Conservation (phyloP, 2,888 invertebrate species). For the Amblyjoppa fuscipennis region DNA sequence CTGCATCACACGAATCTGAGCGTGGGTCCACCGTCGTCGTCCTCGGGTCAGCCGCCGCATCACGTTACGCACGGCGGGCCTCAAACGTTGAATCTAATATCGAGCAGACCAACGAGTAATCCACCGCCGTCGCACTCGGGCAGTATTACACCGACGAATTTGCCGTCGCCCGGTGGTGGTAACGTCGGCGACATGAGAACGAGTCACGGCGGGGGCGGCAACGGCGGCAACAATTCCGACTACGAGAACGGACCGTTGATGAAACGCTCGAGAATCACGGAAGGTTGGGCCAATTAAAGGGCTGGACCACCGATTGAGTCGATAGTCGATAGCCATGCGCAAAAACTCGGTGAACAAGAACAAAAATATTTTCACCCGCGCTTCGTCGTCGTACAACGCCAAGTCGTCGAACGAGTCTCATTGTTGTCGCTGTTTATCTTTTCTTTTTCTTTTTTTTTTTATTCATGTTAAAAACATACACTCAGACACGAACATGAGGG, state of each 20-base stretch:
- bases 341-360: conserved; percentile 3
- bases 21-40: conserved; percentile 82
- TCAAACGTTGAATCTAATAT: conserved; percentile 82
- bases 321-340: conserved; percentile 19
- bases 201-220: conserved; percentile 86
- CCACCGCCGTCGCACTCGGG: conserved; percentile 87
- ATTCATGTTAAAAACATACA: neutral
- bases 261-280: conserved; percentile 95
- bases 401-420: conserved; percentile 70
- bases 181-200: conserved; percentile 86
- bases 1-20: conserved; percentile 84
- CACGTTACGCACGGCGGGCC: conserved; percentile 80
- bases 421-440: conserved; percentile 6
- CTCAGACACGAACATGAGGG: conserved; percentile 31
- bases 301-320: conserved; percentile 50
- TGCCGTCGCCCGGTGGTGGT: conserved; percentile 89
- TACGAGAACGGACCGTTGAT: conserved; percentile 89
- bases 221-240: conserved; percentile 85
- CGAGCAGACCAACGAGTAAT: conserved; percentile 82
- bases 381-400: conserved; percentile 78
- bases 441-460: conserved; percentile 23
- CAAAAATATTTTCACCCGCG: neutral
- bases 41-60: conserved; percentile 78
- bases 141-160: conserved; percentile 93
- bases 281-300: conserved; percentile 96